Conservation (phyloP, 2,888 invertebrate species). For the Myopa testacea region DNA sequence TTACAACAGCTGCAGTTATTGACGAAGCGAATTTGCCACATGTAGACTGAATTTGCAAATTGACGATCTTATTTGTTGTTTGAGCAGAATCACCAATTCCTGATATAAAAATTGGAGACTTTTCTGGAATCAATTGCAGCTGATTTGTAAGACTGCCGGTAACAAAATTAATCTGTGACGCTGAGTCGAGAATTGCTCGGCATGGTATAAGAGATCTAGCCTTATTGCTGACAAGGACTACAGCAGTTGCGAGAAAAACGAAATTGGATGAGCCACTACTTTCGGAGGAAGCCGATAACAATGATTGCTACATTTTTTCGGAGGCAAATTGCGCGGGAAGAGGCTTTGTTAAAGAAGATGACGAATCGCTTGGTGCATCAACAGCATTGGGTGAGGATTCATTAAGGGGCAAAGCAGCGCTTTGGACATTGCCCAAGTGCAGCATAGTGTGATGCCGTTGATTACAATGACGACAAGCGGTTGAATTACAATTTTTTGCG, state of each 20-base stretch:
- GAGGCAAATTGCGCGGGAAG: background rate
- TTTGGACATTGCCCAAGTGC: background rate
- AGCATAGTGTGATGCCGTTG: background rate
- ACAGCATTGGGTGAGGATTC: no score
- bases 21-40: conserved; percentile 25
- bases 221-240: conserved; percentile 36
- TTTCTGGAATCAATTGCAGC: conserved; percentile 35
- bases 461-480: background rate
- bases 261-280: background rate
- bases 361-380: background rate
- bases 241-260: conserved; percentile 14
- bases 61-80: conserved; percentile 40
- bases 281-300: background rate
- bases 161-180: conserved; percentile 40
- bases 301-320: background rate
- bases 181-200: conserved; percentile 42
- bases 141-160: conserved; percentile 34
- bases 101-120: conserved; percentile 39
- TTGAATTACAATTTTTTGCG: background rate
- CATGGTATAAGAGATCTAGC: conserved; percentile 39
- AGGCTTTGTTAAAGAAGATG: background rate
- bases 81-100: conserved; percentile 41
- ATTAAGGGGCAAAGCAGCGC: background rate
- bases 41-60: conserved; percentile 38
- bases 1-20: conserved; percentile 38